Conservation (phyloP, 2,797 vertebrate species). For the Neoniphon sammara region DNA sequence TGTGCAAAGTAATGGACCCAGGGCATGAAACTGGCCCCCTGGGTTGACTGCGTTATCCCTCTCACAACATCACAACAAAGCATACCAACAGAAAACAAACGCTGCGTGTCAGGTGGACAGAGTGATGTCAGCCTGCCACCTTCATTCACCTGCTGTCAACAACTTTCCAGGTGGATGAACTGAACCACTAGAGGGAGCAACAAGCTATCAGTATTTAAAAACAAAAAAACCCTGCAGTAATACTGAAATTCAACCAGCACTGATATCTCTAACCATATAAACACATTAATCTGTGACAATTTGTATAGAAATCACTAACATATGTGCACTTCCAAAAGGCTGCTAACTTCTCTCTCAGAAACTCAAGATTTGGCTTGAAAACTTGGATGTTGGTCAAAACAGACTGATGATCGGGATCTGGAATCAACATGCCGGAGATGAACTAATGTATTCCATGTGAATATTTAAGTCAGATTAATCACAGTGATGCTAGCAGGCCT, state of each 20-base stretch:
- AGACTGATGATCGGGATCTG: background rate
- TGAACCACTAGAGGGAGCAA: constrained; percentile 1
- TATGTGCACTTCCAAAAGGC: background rate
- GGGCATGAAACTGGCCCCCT: background rate
- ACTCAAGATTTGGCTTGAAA: background rate
- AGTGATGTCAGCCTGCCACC: background rate
- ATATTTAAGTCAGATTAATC: background rate
- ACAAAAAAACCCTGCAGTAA: background rate
- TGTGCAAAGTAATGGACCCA: background rate
- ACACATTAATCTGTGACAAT: background rate
- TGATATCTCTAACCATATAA: background rate
- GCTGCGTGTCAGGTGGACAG: background rate
- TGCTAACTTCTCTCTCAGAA: background rate
- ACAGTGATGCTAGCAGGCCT: background rate
- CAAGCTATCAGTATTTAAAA: background rate
- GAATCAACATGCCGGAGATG: background rate
- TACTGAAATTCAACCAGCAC: background rate
- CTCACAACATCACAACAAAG: background rate
- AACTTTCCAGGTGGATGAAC: background rate
- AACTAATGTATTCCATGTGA: constrained; percentile 27
- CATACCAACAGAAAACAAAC: background rate
- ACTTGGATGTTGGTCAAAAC: background rate
- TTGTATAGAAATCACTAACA: constrained; percentile 1
- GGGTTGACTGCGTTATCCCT: background rate
- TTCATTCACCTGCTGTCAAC: background rate